Conservation (phyloP, 2,888 invertebrate genomes). For the Eudasyphora cyanicolor region DNA sequence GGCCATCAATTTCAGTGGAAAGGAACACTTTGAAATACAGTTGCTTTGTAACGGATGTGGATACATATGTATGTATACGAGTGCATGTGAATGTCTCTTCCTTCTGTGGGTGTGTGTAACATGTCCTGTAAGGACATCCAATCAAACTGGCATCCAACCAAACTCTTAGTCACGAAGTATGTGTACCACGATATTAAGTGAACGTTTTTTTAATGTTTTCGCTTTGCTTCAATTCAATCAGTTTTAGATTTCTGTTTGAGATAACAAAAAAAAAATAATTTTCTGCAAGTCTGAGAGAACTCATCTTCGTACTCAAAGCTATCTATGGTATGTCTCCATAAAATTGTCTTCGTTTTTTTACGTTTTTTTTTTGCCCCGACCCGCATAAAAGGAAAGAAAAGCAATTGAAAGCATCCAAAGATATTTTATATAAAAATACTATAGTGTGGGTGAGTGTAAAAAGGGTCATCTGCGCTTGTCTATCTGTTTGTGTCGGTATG, state of each 20-base stretch:
- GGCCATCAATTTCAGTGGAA: slow-evolving; percentile 54
- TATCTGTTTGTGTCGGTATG: no score
- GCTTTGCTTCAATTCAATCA: slow-evolving; percentile 43
- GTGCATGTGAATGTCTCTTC: not conserved
- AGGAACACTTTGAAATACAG: slow-evolving; percentile 52
- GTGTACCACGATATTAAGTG: not conserved
- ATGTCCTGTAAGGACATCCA: not conserved
- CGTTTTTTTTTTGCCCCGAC: no score
- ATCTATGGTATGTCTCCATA: not conserved
- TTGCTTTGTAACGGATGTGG: slow-evolving; percentile 5
- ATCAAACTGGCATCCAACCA: not conserved
- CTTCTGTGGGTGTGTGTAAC: not conserved
- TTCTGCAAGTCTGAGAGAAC: not conserved
- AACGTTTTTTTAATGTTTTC: slow-evolving; percentile 8
- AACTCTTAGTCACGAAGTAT: not conserved
- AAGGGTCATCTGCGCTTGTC: no score
- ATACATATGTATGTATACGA: not conserved
- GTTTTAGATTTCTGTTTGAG: slow-evolving; percentile 38
- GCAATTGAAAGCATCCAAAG: not conserved
- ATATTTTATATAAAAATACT: no score
- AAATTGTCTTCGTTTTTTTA: not conserved
- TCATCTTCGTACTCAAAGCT: not conserved
- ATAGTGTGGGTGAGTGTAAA: no score
- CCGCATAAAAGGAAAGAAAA: not conserved
- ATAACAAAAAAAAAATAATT: slow-evolving; percentile 38